Evolutionary conservation across 2,113 vertebrate species (phyloP), one percentile per base, ranked within the genome.

Genomic region (Hippocampus mohnikei): DNA sequence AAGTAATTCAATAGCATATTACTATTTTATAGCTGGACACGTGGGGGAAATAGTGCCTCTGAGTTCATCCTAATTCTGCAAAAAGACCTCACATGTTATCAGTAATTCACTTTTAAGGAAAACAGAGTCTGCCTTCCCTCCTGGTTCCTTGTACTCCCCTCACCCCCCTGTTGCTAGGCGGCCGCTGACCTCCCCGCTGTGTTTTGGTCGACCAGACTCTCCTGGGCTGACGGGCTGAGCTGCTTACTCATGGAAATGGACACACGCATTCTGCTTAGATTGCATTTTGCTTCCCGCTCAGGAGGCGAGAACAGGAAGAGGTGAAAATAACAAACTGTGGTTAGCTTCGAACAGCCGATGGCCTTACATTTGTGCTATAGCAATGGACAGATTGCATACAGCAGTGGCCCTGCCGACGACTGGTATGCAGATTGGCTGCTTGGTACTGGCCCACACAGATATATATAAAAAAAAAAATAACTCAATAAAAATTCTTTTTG

Each of bases 201-300:
- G 77, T 84, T 87, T 79, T 70, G 77, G 72, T 81, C 67, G 25
- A 16, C 27, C 74, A 23, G 80, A 80, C 76, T 83, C 83, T 72
- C 58, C 59, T 70, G 76, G 78, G 83, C 75, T 78, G 75, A 87
- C 20, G 61, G 76, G 83, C 82, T 87, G 66, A 81, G 85, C 80
- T 87, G 89, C 90, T 91, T 88, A 91, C 84, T 90, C 88, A 90
- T 88, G 88, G 63, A 89, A 90, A 89, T 79, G 66, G 67, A 79
- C 74, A 73, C 71, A 76, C 73, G 66, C 61, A 82, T 91, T 91
- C 66, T 91, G 89, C 89, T 89, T 90, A 87, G 84, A 83, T 81
- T 79, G 89, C 89, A 88, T 70, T 91, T 90, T 89, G 84, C 75
- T 83, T 89, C 85, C 89, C 75, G 77, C 81, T 88, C 79, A 82